phyloP scores from a whole-genome alignment of 2,113 vertebrate species.

The Camelus bactrianus region DNA sequence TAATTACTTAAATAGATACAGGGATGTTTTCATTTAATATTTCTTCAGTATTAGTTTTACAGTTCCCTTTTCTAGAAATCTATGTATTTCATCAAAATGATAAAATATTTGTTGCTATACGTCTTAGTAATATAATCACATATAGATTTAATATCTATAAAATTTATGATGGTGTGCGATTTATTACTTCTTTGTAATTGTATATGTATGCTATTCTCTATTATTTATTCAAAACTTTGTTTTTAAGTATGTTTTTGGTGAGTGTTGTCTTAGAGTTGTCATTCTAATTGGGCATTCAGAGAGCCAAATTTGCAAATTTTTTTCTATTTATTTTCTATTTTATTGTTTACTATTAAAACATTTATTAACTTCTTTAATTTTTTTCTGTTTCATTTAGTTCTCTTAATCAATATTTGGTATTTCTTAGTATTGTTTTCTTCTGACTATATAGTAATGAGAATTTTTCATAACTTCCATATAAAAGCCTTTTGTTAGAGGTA shows the following conservation, averaged over 20 bases:
- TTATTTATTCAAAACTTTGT: not conserved
- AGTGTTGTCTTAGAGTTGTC: not conserved
- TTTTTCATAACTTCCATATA: not conserved
- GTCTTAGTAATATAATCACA: not conserved
- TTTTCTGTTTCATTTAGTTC: not conserved
- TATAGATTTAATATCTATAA: not conserved
- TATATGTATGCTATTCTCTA: not conserved
- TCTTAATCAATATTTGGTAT: not conserved
- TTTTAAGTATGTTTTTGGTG: not conserved
- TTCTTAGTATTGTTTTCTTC: not conserved
- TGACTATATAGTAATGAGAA: not conserved
- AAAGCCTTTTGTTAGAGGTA: not conserved
- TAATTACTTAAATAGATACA: not conserved
- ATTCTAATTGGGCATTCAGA: not conserved
- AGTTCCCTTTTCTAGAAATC: not conserved
- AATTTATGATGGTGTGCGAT: not conserved
- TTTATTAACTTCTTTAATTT: not conserved
- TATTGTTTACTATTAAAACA: not conserved
- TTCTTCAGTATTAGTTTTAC: not conserved
- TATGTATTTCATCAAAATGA: not conserved
- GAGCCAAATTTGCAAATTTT: not conserved
- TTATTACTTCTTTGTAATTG: not conserved
- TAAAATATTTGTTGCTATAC: not conserved
- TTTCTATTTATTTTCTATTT: not conserved
- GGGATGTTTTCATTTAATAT: not conserved